Evolutionary conservation across 2,888 invertebrate genomes (phyloP), one percentile per base, ranked within the genome.

Genomic region (Temnothorax unifasciatus): DNA sequence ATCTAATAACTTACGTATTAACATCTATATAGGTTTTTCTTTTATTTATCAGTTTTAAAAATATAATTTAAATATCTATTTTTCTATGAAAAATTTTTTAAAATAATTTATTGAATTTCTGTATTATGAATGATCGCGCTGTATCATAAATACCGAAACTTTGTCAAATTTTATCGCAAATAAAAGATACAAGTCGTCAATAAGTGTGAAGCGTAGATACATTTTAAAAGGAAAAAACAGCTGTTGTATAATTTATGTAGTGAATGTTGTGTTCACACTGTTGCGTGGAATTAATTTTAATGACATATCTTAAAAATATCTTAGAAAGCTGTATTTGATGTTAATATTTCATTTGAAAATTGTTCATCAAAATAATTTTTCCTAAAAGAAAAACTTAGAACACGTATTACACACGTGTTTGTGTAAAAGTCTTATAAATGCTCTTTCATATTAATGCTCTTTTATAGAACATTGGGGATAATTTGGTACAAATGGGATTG

Each of bases 401-500:
- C 11, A 25, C 13, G 25, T 57, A 2, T 63, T 59, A 3, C 29
- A 29, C 3, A 29, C 1, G 0, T 75, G 1, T 21, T 47, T 15
- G 34, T 34, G 6, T 6, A 34, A 59, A 57, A 41, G 11, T 34
- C 38, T 66, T 34, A 25, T 64, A 52, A 52, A 38, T 79, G 13
- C 11, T 34, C 13, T 59, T 9, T 63, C 15, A 34, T n/a, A n/a
- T n/a, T n/a, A 52, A 38, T 79, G 13, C 11, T 34, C 13, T 59
- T 9, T 69, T 61, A 38, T 77, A 95, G 94, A 96, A 97, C 84
- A 86, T 97, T 44, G 97, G 96, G 3, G 95, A 96, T 29, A 96
- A 96, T 85, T 92, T 97, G 85, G 95, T 97, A 5, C 95, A 95
- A 50, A 96, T 96, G 84, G 96, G 96, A 1, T 95, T 95, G 93